These are phyloP conservation scores for Gobio gobio DNA, from an alignment of 2,113 vertebrate species.

Conservation along the genomic window DNA sequence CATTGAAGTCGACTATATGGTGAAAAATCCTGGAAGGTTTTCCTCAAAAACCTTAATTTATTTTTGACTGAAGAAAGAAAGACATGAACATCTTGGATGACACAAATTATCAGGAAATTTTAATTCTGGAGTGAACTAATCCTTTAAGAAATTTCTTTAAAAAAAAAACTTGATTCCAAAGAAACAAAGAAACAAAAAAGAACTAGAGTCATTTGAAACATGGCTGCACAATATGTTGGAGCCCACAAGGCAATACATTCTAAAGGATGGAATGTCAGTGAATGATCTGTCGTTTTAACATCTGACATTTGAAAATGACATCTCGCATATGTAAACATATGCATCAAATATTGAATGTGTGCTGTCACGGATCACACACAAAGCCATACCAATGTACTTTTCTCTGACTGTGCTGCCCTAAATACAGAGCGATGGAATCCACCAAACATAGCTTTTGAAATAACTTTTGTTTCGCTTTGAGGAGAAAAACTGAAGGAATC, in stretches of 20 bases:
- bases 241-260: background rate
- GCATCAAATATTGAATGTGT: background rate
- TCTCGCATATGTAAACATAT: background rate
- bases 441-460: conserved; percentile 54
- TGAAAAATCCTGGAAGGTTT: no score
- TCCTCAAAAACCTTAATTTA: no score
- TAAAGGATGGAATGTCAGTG: background rate
- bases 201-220: background rate
- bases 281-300: background rate
- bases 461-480: conserved; percentile 68
- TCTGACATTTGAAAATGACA: background rate
- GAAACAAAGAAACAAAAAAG: background rate
- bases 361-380: background rate
- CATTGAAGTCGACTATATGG: no score
- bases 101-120: no score
- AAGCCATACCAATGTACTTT: background rate
- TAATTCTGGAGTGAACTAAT: no score
- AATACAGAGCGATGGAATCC: conserved; percentile 40
- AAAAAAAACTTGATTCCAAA: background rate
- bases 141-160: no score
- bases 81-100: no score
- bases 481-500: conserved; percentile 46
- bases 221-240: background rate
- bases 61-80: no score
- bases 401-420: conserved; percentile 15